A percentile compares a stretch with the other conserved stretches of the same genome.
Evolutionary conservation across 2,113 vertebrate genomes (phyloP).

Genomic region (Clarias batrachus): DNA sequence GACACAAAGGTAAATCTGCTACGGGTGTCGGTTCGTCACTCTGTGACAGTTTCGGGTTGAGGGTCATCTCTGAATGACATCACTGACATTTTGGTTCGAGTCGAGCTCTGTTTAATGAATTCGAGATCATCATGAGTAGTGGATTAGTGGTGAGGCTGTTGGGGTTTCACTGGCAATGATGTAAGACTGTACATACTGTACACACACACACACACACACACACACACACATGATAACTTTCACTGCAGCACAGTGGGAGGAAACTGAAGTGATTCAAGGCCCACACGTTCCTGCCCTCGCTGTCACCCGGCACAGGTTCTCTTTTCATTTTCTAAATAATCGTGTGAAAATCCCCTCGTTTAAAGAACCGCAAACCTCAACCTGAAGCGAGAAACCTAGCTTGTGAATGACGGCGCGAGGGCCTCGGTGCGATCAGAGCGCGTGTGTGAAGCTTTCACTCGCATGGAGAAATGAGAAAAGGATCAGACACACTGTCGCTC

Average conservation of each 20-base stretch:
- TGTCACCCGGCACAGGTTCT: background rate
- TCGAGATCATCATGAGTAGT: background rate
- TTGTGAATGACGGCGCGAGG: background rate
- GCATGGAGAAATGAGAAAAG: background rate
- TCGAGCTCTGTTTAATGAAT: background rate
- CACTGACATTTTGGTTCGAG: background rate
- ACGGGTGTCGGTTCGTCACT: background rate
- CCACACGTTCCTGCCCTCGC: background rate
- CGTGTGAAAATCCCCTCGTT: background rate
- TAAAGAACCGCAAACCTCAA: background rate
- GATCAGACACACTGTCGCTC: background rate
- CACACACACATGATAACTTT: background rate
- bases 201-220: background rate
- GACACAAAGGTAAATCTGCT: background rate
- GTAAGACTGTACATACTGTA: background rate
- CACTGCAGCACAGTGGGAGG: background rate
- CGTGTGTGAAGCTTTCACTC: background rate
- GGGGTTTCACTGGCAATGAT: background rate
- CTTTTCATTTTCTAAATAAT: slow-evolving; percentile 2
- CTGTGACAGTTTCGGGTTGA: background rate
- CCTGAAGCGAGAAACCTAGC: background rate
- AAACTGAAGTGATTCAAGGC: background rate
- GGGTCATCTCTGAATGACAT: background rate
- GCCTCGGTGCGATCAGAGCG: background rate
- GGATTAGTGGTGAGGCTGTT: background rate